Percentiles rank a stretch among this genome's conserved stretches.
phyloP scores from a whole-genome alignment of 2,888 invertebrate species.

The Rhodophaea formosa region DNA sequence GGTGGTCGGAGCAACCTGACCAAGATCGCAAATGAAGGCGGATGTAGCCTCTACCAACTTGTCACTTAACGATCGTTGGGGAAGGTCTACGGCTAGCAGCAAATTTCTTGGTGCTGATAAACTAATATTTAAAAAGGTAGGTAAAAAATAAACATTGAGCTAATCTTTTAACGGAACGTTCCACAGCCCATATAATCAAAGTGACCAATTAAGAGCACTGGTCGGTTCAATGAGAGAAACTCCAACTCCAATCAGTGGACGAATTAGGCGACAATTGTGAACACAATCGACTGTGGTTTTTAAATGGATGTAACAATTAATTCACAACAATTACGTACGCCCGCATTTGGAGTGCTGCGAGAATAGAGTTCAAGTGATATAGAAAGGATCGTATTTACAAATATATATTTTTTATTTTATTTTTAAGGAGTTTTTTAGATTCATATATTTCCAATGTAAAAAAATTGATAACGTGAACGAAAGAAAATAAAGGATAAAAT shows the following conservation, averaged over 20 bases:
- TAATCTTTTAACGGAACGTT: constrained; percentile 8
- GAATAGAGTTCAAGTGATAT: constrained; percentile 37
- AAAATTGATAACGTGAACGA: too few relatives aligned
- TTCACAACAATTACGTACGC: constrained; percentile 78
- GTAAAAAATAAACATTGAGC: too few relatives aligned
- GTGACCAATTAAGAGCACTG: constrained; percentile 59
- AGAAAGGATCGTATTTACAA: neutral
- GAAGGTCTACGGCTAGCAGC: too few relatives aligned
- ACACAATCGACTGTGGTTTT: constrained; percentile 68
- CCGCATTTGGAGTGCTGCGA: constrained; percentile 68
- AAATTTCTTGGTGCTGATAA: too few relatives aligned
- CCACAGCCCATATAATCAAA: constrained; percentile 50
- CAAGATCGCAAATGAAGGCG: too few relatives aligned
- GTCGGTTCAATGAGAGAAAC: constrained; percentile 59
- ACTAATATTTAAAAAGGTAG: too few relatives aligned
- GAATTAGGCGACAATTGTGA: constrained; percentile 70
- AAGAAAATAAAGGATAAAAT: too few relatives aligned
- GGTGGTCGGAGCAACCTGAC: too few relatives aligned
- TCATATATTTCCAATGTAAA: too few relatives aligned
- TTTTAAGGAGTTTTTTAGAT: too few relatives aligned
- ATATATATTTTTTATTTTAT: neutral
- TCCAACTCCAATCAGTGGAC: constrained; percentile 66
- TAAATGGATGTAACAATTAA: constrained; percentile 81
- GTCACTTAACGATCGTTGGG: too few relatives aligned
- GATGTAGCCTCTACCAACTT: too few relatives aligned